Conservation (phyloP, 2,888 invertebrate species). For the Caenorhabditis panamensis region DNA sequence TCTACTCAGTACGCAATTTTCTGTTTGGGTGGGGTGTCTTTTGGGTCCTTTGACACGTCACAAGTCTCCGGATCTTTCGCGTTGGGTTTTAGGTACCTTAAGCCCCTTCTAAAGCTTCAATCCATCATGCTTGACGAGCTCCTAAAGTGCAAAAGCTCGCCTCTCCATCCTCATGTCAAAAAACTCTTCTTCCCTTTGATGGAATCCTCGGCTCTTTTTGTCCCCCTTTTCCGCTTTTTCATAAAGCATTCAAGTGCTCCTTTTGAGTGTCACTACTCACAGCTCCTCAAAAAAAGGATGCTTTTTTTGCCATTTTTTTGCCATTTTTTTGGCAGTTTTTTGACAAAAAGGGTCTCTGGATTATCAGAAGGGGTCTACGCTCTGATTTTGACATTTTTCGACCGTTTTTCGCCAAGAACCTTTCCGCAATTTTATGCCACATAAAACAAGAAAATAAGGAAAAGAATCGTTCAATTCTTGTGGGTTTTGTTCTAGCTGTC, state of each 20-base stretch:
- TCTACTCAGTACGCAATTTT: too few relatives aligned
- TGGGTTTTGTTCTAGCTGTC: too few relatives aligned
- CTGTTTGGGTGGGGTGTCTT: too few relatives aligned
- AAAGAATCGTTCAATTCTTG: too few relatives aligned
- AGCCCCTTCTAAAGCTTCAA: too few relatives aligned
- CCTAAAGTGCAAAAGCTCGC: neutral
- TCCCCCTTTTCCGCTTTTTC: constrained; percentile 13
- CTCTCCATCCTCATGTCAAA: neutral
- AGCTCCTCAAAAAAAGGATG: neutral
- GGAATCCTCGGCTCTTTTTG: neutral
- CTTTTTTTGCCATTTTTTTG: neutral
- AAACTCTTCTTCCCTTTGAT: neutral
- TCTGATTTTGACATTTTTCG: constrained; percentile 27
- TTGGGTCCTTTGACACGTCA: too few relatives aligned
- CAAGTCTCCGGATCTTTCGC: too few relatives aligned
- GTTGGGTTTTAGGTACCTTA: too few relatives aligned
- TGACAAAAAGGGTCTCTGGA: constrained; percentile 10
- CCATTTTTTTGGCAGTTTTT: constrained; percentile 11
- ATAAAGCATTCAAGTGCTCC: constrained; percentile 47
- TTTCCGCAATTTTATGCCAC: neutral
- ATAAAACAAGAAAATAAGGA: too few relatives aligned
- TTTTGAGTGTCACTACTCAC: constrained; percentile 2
- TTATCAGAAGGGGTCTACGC: constrained; percentile 8
- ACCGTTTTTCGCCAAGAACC: neutral
- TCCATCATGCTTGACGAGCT: too few relatives aligned